Conservation (phyloP, 2,888 invertebrate species). For the Tupiocoris notatus region DNA sequence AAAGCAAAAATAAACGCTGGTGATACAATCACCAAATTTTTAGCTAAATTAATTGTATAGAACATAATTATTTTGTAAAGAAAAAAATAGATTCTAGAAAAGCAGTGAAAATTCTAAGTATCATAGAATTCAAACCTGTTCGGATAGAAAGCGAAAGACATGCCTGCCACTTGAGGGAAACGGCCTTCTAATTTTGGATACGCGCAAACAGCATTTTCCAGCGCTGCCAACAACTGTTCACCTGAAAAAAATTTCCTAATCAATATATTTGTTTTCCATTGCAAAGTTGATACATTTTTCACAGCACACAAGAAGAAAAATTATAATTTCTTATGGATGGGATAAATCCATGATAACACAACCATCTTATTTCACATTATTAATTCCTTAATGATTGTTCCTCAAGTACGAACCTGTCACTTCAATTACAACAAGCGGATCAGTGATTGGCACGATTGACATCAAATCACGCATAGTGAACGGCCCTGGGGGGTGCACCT, state of each 20-base stretch:
- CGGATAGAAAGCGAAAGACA: conserved; percentile 44
- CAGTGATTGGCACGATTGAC: conserved; percentile 81
- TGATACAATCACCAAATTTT: conserved; percentile 65
- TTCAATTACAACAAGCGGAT: conserved; percentile 75
- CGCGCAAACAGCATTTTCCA: conserved; percentile 82
- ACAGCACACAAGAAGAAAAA: too few relatives aligned
- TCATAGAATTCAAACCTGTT: conserved; percentile 21
- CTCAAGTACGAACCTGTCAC: conserved; percentile 68
- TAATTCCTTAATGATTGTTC: too few relatives aligned
- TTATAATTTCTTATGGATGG: too few relatives aligned
- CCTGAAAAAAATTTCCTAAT: too few relatives aligned
- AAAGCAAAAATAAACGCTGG: too few relatives aligned
- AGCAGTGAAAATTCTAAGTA: too few relatives aligned
- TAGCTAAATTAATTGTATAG: conserved; percentile 59
- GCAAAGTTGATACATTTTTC: too few relatives aligned
- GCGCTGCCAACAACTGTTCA: conserved; percentile 63
- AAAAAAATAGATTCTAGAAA: not conserved
- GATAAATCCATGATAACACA: too few relatives aligned
- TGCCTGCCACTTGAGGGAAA: conserved; percentile 81
- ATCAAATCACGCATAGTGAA: conserved; percentile 82
- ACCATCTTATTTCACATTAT: too few relatives aligned
- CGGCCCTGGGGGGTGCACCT: conserved; percentile 74
- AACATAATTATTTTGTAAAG: not conserved
- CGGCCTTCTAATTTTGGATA: conserved; percentile 86
- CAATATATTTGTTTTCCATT: too few relatives aligned